These are phyloP conservation scores for Micronycteris hirsuta DNA, from an alignment of 2,113 vertebrate species.

Conservation along the genomic window DNA sequence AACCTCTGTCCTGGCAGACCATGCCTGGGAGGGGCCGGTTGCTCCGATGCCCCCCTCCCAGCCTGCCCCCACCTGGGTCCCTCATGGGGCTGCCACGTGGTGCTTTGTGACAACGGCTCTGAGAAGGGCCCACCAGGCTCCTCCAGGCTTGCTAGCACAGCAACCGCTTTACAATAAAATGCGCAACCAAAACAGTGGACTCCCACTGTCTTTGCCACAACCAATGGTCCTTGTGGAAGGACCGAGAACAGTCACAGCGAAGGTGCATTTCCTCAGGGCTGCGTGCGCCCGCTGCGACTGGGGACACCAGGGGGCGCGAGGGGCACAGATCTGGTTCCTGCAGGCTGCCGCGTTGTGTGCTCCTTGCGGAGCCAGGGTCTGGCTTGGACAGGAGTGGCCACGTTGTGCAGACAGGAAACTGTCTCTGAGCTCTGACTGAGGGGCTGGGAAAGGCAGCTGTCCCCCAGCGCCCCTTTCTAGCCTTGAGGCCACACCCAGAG, in stretches of 20 bases:
- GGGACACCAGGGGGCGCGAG: constrained; percentile 25
- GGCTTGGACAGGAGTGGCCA: rapidly evolving
- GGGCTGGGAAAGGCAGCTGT: neutral
- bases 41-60: neutral
- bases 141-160: neutral
- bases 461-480: neutral
- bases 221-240: rapidly evolving
- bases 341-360: rapidly evolving
- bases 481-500: neutral
- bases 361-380: rapidly evolving
- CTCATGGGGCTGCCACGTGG: neutral
- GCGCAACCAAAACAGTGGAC: neutral
- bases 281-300: rapidly evolving
- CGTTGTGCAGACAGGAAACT: neutral
- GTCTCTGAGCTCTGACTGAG: rapidly evolving
- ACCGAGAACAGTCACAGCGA: rapidly evolving
- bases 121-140: neutral
- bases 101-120: neutral
- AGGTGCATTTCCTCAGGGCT: rapidly evolving
- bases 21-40: neutral
- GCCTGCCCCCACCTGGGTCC: rapidly evolving
- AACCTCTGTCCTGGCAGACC: neutral
- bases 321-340: rapidly evolving
- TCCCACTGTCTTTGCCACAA: too few relatives aligned
- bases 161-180: neutral